Percentiles rank a stretch among this genome's conserved stretches.
Evolutionary conservation across 2,113 vertebrate species (phyloP).

Genomic region (Anguilla japonica): DNA sequence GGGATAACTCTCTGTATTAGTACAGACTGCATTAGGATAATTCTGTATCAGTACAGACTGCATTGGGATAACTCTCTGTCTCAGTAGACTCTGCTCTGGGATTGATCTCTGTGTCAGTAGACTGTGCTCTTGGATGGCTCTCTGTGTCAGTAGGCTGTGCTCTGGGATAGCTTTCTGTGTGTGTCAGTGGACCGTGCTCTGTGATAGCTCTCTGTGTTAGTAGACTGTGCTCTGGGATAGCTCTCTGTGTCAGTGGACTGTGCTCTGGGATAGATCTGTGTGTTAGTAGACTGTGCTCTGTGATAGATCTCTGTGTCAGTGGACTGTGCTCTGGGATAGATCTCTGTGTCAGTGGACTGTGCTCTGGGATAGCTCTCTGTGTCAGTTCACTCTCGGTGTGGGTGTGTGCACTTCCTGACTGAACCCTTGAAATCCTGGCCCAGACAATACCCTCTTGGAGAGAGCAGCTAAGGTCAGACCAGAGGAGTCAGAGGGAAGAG

Average conservation of each 20-base stretch:
- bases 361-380: not conserved
- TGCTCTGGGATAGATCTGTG: not conserved
- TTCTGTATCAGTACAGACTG: not conserved
- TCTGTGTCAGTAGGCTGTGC: not conserved
- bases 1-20: not conserved
- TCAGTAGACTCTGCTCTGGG: not conserved
- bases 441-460: conserved; percentile 1
- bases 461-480: not conserved
- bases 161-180: not conserved
- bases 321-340: not conserved
- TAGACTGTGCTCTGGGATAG: not conserved
- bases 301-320: not conserved
- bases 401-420: conserved; percentile 9
- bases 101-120: not conserved
- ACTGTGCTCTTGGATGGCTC: not conserved
- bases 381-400: not conserved
- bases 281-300: too few relatives aligned
- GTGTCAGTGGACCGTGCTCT: not conserved
- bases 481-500: not conserved
- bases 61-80: not conserved
- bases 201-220: not conserved
- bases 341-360: not conserved
- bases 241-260: not conserved
- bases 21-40: not conserved
- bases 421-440: not conserved